These are phyloP conservation scores for Tetranychus urticae DNA, from an alignment of 1,140 invertebrate species.

Conservation along the genomic window DNA sequence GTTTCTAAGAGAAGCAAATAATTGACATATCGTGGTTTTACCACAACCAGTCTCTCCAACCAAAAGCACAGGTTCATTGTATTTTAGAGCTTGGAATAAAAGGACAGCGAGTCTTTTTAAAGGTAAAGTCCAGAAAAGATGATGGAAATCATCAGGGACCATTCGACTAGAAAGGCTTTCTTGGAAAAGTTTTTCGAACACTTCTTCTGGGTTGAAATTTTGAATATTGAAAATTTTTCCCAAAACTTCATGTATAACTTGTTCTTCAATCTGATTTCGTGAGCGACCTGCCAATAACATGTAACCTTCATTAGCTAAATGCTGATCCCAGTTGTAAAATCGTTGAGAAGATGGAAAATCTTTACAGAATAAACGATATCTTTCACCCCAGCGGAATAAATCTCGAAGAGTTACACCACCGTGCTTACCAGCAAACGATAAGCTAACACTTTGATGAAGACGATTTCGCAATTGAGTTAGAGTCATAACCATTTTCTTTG, in stretches of 20 bases:
- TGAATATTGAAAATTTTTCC: conserved; percentile 58
- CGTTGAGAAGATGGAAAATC: conserved; percentile 20
- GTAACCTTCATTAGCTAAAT: conserved; percentile 89
- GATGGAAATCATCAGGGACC: conserved; percentile 31
- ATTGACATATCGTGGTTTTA: conserved; percentile 88
- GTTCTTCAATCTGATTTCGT: conserved; percentile 43
- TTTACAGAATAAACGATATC: conserved; percentile 50
- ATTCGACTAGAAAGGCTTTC: conserved; percentile 2
- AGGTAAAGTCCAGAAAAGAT: conserved; percentile 79
- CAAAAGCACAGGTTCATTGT: conserved; percentile 77
- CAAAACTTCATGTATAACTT: conserved; percentile 39
- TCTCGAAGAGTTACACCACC: conserved; percentile 86
- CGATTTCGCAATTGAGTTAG: conserved; percentile 61
- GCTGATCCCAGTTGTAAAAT: conserved; percentile 89
- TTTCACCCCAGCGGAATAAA: conserved; percentile 89
- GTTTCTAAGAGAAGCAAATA: conserved; percentile 40
- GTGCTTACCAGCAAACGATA: conserved; percentile 66
- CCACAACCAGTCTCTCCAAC: conserved; percentile 97
- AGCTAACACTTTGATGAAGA: conserved; percentile 24
- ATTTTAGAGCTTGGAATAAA: conserved; percentile 58
- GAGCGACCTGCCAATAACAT: conserved; percentile 79
- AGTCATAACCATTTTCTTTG: conserved; percentile 72
- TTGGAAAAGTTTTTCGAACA: conserved; percentile 33
- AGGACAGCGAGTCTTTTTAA: conserved; percentile 78
- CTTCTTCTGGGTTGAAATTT: conserved; percentile 33